Evolutionary conservation across 2,797 vertebrate species (phyloP).

Genomic region (Crenuchus spilurus): DNA sequence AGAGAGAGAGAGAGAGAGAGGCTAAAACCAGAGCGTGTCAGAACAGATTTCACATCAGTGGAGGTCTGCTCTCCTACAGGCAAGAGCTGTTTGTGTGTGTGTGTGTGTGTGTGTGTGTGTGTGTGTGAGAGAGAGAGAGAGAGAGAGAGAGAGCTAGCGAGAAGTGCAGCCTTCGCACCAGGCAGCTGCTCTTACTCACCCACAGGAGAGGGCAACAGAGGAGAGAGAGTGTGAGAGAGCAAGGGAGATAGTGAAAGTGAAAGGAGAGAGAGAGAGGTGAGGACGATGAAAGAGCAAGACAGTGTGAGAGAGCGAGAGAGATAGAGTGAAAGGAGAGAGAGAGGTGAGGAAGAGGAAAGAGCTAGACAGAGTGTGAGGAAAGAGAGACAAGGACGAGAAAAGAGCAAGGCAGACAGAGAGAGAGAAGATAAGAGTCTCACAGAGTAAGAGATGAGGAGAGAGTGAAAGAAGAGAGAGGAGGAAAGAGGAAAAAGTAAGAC

Average conservation of each 20-base stretch:
- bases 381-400: not conserved
- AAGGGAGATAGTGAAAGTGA: slow-evolving; percentile 53
- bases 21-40: slow-evolving; percentile 67
- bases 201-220: slow-evolving; percentile 30
- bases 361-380: not conserved
- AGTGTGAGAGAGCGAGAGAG: slow-evolving; percentile 42
- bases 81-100: slow-evolving; percentile 54
- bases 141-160: slow-evolving; percentile 29
- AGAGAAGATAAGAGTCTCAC: not conserved
- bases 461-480: not conserved
- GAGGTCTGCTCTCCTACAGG: slow-evolving; percentile 57
- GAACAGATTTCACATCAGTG: slow-evolving; percentile 65
- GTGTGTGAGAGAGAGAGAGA: slow-evolving; percentile 39
- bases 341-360: not conserved
- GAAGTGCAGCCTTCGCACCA: slow-evolving; percentile 45
- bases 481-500: not conserved
- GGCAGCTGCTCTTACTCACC: slow-evolving; percentile 47
- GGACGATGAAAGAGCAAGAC: slow-evolving; percentile 6
- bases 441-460: not conserved
- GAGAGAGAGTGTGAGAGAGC: slow-evolving; percentile 17
- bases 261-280: slow-evolving; percentile 47
- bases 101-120: slow-evolving; percentile 50
- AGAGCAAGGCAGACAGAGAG: not conserved
- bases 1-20: slow-evolving; percentile 48
- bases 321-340: slow-evolving; percentile 39